A percentile compares a stretch with the other conserved stretches of the same genome.
These are phyloP conservation scores for Pogonocichla stellata DNA, from an alignment of 2,113 vertebrate species.

Conservation along the genomic window DNA sequence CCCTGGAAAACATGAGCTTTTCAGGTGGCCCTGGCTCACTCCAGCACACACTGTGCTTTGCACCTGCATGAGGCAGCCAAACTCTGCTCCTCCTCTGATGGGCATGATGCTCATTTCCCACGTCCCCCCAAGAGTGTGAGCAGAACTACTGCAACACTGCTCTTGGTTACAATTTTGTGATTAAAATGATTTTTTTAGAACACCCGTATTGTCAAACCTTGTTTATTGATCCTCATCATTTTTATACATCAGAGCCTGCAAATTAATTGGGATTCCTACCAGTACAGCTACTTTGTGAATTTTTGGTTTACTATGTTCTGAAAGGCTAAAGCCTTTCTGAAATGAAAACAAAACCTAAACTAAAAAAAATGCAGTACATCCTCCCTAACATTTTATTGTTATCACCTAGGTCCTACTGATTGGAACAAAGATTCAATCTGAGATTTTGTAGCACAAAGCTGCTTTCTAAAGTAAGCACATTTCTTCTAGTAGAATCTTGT, in stretches of 20 bases:
- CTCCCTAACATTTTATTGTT: background rate
- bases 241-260: background rate
- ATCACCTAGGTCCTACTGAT: background rate
- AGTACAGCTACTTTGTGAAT: background rate
- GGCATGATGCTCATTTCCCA: background rate
- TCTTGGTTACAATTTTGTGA: background rate
- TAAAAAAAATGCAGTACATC: background rate
- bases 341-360: background rate
- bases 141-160: background rate
- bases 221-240: background rate
- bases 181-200: background rate
- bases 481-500: background rate
- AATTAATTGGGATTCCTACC: background rate
- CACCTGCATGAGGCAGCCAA: background rate
- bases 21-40: background rate
- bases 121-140: fast-evolving
- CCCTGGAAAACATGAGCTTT: background rate
- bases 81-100: background rate
- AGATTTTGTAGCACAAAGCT: background rate
- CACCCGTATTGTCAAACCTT: background rate
- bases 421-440: background rate
- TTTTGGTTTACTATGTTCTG: background rate
- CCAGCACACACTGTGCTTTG: background rate
- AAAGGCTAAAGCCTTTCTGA: background rate
- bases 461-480: background rate